Base-by-base conservation (phyloP, 2,888 invertebrate genomes). In the Brenthis hecate region DNA sequence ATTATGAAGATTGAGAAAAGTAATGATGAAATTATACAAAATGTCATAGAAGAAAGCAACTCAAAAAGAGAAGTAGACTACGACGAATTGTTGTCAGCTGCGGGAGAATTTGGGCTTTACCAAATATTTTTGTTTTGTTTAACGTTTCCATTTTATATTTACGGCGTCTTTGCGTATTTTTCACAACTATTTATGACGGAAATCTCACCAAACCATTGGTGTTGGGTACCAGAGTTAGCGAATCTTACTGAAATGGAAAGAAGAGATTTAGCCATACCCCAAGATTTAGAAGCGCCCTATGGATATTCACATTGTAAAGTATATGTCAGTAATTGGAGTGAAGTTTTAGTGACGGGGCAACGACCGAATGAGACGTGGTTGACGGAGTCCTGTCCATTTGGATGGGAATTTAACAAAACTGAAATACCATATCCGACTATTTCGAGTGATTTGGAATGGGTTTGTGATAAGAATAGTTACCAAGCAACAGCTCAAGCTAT, bases 361-460 rank as follows among this genome's bases (percentile, higher is more conserved):
- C 72, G 54, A 6, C 79, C 81, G 2, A 77, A 87, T 69, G 64
- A 72, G 23, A 75, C 80, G 1, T 87, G 85, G 87, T 72, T 67
- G 5, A 81, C 70, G 11, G 73, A 78, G 14, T 56, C 79, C 0
- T 89, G 88, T 73, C 78, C 79, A 75, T 58, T 82, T 73, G 88
- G 89, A 68, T 89, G 88, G 88, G 89, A 89, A 73, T 89, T 86
- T 51, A 84, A 89, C 66, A 82, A 75, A 66, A 82, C 84, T 11
- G 88, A 89, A 76, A 86, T 89, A 76, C 85, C 89, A 0, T 89
- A 89, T 70, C 79, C 84, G 2, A 89, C 89, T 6, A 85, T 88
- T 57, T 76, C 83, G 4, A 89, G 84, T 70, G 88, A 89, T 72
- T 68, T 85, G 71, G 85, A 83, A 54, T 89, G 89, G 88, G 88